A percentile compares a stretch with the other conserved stretches of the same genome.
These are phyloP conservation scores for Dromococcyx pavoninus DNA, from an alignment of 2,797 vertebrate genomes.

Conservation along the genomic window DNA sequence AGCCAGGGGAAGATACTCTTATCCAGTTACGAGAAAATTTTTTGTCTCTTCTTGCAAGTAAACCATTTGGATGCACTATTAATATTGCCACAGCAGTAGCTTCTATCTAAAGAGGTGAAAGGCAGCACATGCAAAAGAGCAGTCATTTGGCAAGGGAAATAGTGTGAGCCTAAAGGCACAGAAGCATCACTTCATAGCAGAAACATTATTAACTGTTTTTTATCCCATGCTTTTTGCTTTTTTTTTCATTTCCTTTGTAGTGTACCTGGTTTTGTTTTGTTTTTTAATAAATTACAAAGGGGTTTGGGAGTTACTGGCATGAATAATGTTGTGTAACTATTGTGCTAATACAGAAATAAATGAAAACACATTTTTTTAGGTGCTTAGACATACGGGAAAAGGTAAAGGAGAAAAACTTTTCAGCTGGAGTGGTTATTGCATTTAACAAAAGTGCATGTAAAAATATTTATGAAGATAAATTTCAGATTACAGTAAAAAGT, in stretches of 20 bases:
- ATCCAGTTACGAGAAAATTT: slow-evolving; percentile 5
- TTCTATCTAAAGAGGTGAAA: background rate
- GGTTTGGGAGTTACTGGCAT: background rate
- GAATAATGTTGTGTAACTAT: background rate
- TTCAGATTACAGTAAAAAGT: background rate
- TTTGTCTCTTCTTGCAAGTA: background rate
- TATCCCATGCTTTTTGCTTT: background rate
- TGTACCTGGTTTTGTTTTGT: background rate
- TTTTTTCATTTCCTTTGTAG: background rate
- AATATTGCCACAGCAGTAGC: background rate
- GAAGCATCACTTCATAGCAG: background rate
- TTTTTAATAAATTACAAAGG: background rate
- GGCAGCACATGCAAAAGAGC: background rate
- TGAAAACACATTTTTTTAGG: background rate
- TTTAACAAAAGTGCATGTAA: background rate
- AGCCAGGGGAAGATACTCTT: background rate
- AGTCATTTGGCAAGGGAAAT: background rate
- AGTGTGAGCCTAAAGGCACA: background rate
- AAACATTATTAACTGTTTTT: background rate
- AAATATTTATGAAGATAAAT: background rate
- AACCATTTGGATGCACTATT: background rate
- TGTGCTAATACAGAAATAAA: background rate
- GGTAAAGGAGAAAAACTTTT: background rate
- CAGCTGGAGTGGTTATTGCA: background rate
- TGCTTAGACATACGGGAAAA: background rate